Evolutionary conservation across 2,113 vertebrate species (phyloP), one percentile per base, ranked within the genome.

Genomic region (Emydura subglobosa): DNA sequence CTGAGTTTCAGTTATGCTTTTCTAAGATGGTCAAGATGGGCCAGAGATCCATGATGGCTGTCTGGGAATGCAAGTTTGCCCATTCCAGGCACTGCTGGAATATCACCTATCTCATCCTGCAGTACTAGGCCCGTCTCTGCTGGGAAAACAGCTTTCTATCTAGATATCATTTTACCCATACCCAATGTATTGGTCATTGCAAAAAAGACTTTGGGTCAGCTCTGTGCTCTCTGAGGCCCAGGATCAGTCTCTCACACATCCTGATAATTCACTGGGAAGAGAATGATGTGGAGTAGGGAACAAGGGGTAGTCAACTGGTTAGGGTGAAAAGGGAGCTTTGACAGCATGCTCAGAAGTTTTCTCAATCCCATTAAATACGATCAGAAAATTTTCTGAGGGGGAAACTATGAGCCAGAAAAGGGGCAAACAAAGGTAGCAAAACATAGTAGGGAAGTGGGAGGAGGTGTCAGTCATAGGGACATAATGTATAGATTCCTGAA

Each of bases 371-470:
- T 55, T 93, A 88, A 91, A 44, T 61, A 80, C 44, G 81, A 89
- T 72, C 1, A 4, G 55, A 92, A 96, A 94, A 92, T 55, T 86
- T 68, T 29, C 79, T 89, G 39, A 89, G 95, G 79, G 49, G 49
- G 49, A 92, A 95, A 94, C 79, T 49, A 61, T 72, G 91, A 27
- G 19, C 74, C 61, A 79, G 92, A 81, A 95, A 91, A 89, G 31
- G 34, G 29, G 79, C 25, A 74, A 88, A 65, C 78, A 57, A 53
- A 83, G 29, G 91, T 65, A 91, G 29, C 85, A 4, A 85, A 86
- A 25, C 72, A 88, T 47, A 85, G 80, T 5, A 12, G 31, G 50
- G 81, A 92, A 25, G 22, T 83, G 53, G 5, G 80, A 51, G 84
- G 5, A 24, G 31, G 85, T 74, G 42, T 84, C 47, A 80, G 83